Evolutionary conservation across 2,113 vertebrate genomes (phyloP).

Genomic region (Manacus vitellinus): DNA sequence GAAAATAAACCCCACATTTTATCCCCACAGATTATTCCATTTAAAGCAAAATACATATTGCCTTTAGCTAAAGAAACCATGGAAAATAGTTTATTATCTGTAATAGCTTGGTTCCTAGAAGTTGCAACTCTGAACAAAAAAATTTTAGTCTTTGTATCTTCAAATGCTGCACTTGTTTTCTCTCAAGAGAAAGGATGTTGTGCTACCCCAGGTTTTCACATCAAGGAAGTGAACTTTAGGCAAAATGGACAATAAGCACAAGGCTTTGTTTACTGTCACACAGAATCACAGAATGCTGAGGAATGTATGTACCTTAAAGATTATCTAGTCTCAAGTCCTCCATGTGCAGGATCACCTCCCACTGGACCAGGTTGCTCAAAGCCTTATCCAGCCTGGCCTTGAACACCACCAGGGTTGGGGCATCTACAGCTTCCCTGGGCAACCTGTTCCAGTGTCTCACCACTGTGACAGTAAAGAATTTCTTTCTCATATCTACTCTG

Average conservation of each 20-base stretch:
- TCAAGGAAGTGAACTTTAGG: not conserved
- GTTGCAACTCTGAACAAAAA: not conserved
- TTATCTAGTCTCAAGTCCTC: not conserved
- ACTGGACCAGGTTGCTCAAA: not conserved
- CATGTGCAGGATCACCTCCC: not conserved
- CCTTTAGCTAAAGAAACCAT: not conserved
- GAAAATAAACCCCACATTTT: not conserved
- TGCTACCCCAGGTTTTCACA: not conserved
- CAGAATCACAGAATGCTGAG: not conserved
- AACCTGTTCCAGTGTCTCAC: not conserved
- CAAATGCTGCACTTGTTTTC: not conserved
- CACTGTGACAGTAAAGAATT: not conserved
- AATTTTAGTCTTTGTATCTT: not conserved
- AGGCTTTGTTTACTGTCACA: not conserved
- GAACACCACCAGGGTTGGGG: too few relatives aligned
- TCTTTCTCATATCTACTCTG: not conserved
- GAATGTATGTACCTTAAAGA: not conserved
- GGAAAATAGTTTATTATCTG: not conserved
- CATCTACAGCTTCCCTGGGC: not conserved
- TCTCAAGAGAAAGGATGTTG: not conserved
- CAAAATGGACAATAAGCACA: not conserved
- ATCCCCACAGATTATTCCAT: not conserved
- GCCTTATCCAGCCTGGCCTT: not conserved
- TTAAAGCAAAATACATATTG: not conserved
- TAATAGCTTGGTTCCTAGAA: not conserved